Evolutionary conservation across 2,113 vertebrate species (phyloP).

Genomic region (Sprattus sprattus): DNA sequence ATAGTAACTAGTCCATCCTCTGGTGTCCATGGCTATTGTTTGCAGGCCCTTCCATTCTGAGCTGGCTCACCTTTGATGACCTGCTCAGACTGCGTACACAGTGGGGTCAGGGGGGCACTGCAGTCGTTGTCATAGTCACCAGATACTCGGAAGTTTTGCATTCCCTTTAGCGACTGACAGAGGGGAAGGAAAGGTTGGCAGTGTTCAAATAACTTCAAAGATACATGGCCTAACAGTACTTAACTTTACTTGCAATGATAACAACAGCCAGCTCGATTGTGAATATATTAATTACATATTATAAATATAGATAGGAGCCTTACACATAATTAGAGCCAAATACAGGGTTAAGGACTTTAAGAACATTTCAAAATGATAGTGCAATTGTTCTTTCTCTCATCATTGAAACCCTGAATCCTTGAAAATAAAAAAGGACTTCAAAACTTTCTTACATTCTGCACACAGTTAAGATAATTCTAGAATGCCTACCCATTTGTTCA

Average conservation of each 20-base stretch:
- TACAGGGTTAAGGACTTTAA: not conserved
- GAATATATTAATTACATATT: no score
- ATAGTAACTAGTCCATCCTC: no score
- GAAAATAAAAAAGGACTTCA: not conserved
- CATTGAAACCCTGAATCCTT: not conserved
- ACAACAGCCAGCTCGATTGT: no score
- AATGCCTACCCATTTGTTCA: conserved; percentile 92
- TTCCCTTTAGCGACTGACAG: conserved; percentile 90
- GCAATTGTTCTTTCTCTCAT: not conserved
- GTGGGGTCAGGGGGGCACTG: conserved; percentile 85
- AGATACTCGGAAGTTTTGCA: conserved; percentile 95
- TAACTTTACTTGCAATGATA: no score
- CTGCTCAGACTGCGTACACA: conserved; percentile 94
- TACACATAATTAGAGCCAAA: no score
- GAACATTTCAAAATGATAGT: not conserved
- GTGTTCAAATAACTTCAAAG: conserved; percentile 32
- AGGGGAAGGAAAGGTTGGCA: not conserved
- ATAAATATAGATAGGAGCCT: no score
- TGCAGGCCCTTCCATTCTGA: not conserved
- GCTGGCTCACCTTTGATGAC: conserved; percentile 87
- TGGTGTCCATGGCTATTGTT: no score
- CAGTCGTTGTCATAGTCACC: conserved; percentile 98
- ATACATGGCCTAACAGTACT: conserved; percentile 28
- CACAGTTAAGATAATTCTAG: not conserved
- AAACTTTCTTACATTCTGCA: not conserved